Base-by-base conservation (phyloP, 2,113 vertebrate genomes). In the Triplophysa tibetana region DNA sequence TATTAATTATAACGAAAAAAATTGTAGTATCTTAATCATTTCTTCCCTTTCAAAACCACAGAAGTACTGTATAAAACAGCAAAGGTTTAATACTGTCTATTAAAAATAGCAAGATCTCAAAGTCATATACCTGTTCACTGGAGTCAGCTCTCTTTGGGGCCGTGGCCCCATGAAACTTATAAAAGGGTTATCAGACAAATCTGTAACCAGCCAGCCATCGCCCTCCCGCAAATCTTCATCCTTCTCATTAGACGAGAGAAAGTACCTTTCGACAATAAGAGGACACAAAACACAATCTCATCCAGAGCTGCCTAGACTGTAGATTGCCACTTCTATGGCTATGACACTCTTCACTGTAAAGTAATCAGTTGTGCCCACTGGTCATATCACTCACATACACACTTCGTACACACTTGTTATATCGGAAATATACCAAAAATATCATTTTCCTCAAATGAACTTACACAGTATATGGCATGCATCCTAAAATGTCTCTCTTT, bases 101-200 rank as follows among this genome's bases (percentile, higher is more conserved):
- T 3, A 50, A 50, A 50, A 45, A 4, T 9, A 29, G 45, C n/a
- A 7, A 26, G 7, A 69, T 63, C 12, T 72, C n/a, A 11, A 48
- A 54, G 41, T 43, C 8, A 1, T 2, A 48, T 90, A 95, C 92
- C 93, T 94, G 87, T 92, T 90, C 62, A 77, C 60, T 56, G 89
- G 87, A 67, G 82, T 64, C 80, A 87, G 87, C 64, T 86, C 83
- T 17, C 89, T 84, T 48, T 88, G 86, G 11, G 89, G 80, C 45
- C 91, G 89, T 65, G 87, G 61, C 54, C 85, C 86, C 17, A 85
- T 79, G 3, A 93, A 43, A 78, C 87, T 79, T 50, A 91, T 84
- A 8, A 92, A 89, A 0, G 87, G 80, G 45, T 93, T 93, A 78
- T 75, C 90, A 77, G 90, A 81, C 13, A 94, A 84, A 80, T 80